Evolutionary conservation across 2,888 invertebrate genomes (phyloP), one percentile per base, ranked within the genome.

Genomic region (Gastracanthus pulcherrimus): DNA sequence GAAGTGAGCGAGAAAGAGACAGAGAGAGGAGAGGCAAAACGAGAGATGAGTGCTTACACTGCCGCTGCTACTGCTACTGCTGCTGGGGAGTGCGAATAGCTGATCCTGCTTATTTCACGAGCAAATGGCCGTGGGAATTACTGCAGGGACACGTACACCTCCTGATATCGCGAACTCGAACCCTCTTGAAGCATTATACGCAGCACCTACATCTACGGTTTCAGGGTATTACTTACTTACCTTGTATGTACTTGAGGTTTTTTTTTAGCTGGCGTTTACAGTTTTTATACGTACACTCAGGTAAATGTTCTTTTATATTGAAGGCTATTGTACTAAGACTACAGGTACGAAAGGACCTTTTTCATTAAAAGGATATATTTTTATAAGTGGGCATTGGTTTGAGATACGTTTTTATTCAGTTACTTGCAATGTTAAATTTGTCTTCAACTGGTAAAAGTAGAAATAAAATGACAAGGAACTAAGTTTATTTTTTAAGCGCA

Each of bases 41-140:
- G n/a, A n/a, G n/a, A n/a, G n/a, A n/a, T n/a, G n/a, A n/a, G n/a
- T n/a, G n/a, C n/a, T n/a, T n/a, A n/a, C n/a, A n/a, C n/a, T n/a
- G n/a, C n/a, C 69, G 76, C 7, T 7, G 48, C 13, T 19, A 19
- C 4, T 19, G 48, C 7, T 41, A 13, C 13, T 41, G 13, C 9
- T 23, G 23, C 51, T 55, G 55, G 11, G 11, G 55, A 79, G 81
- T 41, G 82, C 70, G 75, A 85, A 85, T 84, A 80, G 84, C 84
- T 83, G 85, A 86, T 85, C 85, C 83, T 80, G 82, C 84, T 84
- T 86, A 84, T 85, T 86, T 85, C 82, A 76, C 81, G 84, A 84
- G 64, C 82, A 80, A 83, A 84, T 75, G 76, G 58, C 48, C 81
- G 71, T 77, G 81, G 75, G 80, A 85, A 85, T 84, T 81, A 75